Conservation (phyloP, 2,888 invertebrate genomes). For the Mechanitis messenoides region DNA sequence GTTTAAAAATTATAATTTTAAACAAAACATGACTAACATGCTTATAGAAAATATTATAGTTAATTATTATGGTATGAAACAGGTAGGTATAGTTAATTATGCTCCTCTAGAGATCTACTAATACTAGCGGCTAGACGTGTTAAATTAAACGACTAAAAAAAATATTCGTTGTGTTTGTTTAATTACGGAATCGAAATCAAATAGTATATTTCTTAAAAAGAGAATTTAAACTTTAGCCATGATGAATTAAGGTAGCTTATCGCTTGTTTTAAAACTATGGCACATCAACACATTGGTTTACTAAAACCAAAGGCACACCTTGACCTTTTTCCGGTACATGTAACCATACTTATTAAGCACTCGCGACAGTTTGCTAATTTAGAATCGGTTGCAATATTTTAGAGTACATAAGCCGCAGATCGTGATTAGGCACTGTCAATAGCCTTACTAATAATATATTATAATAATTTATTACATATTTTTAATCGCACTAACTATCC, state of each 20-base stretch:
- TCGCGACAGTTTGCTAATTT: not conserved
- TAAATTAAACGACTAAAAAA: not conserved
- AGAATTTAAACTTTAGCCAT: not conserved
- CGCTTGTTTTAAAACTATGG: not conserved
- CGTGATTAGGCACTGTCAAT: too few species aligned
- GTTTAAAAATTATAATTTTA: too few species aligned
- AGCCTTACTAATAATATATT: too few species aligned
- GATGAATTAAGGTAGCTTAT: not conserved
- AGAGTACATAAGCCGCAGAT: too few species aligned
- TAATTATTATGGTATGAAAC: too few species aligned
- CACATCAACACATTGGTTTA: not conserved
- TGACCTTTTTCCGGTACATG: not conserved
- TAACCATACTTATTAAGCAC: not conserved
- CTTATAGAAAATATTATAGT: too few species aligned
- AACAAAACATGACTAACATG: too few species aligned
- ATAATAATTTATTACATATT: too few species aligned
- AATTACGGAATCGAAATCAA: not conserved
- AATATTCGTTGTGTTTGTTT: conserved; percentile 1
- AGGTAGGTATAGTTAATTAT: too few species aligned
- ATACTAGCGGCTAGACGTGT: not conserved
- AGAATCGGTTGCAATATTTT: not conserved
- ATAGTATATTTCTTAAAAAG: not conserved
- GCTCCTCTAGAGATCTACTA: not conserved
- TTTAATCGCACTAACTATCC: too few species aligned
- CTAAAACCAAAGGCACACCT: conserved; percentile 1